A percentile compares a stretch with the other conserved stretches of the same genome.
Evolutionary conservation across 2,888 invertebrate species (phyloP).

Genomic region (Syrphus vitripennis): DNA sequence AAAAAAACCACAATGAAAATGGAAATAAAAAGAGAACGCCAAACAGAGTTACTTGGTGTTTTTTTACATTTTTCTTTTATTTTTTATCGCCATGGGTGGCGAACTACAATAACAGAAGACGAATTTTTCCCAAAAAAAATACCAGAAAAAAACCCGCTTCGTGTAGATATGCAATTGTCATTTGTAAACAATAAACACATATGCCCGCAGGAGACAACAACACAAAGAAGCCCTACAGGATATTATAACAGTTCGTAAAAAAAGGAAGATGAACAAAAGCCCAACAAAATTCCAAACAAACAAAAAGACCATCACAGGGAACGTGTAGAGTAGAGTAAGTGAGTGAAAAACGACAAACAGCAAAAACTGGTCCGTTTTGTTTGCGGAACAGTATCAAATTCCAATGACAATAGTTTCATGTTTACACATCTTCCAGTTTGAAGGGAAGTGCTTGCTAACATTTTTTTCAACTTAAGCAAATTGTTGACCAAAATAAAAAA

Average conservation of each 20-base stretch:
- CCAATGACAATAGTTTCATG: conserved; percentile 33
- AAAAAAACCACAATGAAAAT: conserved; percentile 17
- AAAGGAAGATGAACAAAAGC: background rate
- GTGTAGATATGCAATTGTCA: conserved; percentile 54
- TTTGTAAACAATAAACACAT: conserved; percentile 60
- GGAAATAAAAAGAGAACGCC: background rate
- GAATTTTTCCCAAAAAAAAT: conserved; percentile 26
- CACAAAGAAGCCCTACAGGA: conserved; percentile 48
- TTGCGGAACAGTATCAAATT: conserved; percentile 62
- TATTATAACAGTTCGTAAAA: conserved; percentile 22
- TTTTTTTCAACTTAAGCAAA: conserved; percentile 1
- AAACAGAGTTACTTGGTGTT: conserved; percentile 29
- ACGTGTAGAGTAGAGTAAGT: background rate
- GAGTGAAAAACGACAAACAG: background rate
- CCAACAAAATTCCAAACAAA: background rate
- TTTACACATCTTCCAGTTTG: conserved; percentile 34
- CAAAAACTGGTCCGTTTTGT: conserved; percentile 49
- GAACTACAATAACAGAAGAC: conserved; percentile 26
- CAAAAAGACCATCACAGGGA: background rate
- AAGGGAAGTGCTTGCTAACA: conserved; percentile 27
- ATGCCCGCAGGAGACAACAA: conserved; percentile 45
- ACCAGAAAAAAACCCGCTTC: conserved; percentile 12
- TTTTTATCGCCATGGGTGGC: conserved; percentile 48
- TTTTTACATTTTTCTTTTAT: conserved; percentile 7
- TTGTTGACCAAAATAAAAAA: conserved; percentile 8